A percentile compares a stretch with the other conserved stretches of the same genome.
phyloP scores from a whole-genome alignment of 2,113 vertebrate genomes.

The Mionectes macconnelli region DNA sequence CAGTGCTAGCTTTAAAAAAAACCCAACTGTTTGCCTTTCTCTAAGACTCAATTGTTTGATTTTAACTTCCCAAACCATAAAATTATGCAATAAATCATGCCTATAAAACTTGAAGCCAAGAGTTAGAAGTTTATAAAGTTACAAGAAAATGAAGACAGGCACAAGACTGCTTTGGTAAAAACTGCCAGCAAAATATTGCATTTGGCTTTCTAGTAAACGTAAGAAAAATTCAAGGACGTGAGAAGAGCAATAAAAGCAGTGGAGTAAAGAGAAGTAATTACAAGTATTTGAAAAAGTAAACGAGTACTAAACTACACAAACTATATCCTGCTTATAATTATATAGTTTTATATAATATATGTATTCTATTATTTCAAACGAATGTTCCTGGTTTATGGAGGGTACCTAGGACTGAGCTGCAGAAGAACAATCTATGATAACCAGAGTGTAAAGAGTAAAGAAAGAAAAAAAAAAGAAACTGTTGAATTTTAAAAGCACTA shows the following conservation, averaged over 20 bases:
- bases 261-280: neutral
- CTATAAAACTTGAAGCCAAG: neutral
- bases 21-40: neutral
- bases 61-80: neutral
- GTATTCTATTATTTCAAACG: neutral
- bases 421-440: neutral
- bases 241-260: neutral
- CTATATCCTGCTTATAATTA: neutral
- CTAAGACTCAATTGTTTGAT: neutral
- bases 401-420: neutral
- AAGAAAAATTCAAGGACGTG: neutral
- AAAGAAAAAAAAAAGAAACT: neutral
- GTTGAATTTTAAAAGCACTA: neutral
- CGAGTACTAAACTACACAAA: neutral
- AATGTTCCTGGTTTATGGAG: neutral
- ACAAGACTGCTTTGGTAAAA: neutral
- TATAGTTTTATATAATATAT: neutral
- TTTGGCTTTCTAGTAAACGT: neutral
- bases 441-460: neutral
- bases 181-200: neutral
- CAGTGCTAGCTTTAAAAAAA: neutral
- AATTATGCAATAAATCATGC: neutral
- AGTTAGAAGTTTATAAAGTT: neutral
- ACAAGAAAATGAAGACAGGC: neutral
- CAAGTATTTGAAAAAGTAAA: neutral